phyloP scores from a whole-genome alignment of 2,888 invertebrate genomes.

The Phengaris arion region DNA sequence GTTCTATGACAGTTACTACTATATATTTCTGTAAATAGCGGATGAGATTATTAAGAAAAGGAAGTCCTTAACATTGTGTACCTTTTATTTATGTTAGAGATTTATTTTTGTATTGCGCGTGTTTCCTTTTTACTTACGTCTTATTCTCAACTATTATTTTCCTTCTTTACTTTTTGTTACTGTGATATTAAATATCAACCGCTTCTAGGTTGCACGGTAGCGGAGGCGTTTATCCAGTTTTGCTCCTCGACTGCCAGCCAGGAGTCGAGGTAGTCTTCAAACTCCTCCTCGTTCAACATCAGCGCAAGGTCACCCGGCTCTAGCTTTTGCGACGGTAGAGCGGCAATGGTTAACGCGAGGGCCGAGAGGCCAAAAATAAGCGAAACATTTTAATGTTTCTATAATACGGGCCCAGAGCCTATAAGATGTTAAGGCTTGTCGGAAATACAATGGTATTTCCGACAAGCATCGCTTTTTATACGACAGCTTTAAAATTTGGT shows the following conservation, averaged over 20 bases:
- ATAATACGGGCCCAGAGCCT: background rate
- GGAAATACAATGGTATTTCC: no score
- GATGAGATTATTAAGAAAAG: background rate
- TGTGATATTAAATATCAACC: conserved; percentile 52
- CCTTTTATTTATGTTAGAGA: background rate
- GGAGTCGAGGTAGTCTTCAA: conserved; percentile 68
- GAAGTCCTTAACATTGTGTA: background rate
- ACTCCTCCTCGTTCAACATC: conserved; percentile 65
- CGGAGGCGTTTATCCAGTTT: conserved; percentile 49
- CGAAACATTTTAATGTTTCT: conserved; percentile 19
- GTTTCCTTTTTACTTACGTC: background rate
- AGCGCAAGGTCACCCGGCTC: conserved; percentile 62
- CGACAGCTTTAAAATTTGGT: background rate
- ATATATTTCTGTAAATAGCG: background rate
- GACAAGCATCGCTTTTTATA: conserved; percentile 1
- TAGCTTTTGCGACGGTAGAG: conserved; percentile 43
- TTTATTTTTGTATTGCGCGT: background rate
- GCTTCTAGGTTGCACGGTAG: conserved; percentile 42
- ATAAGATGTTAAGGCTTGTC: background rate
- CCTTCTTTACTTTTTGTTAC: no score
- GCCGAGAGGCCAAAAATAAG: conserved; percentile 40
- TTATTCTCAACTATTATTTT: no score
- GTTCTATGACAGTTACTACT: background rate
- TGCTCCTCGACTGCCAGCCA: conserved; percentile 61
- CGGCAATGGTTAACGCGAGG: conserved; percentile 41